A percentile compares a stretch with the other conserved stretches of the same genome.
Conservation (phyloP, 2,888 invertebrate genomes). For the Conchocele bisecta region DNA sequence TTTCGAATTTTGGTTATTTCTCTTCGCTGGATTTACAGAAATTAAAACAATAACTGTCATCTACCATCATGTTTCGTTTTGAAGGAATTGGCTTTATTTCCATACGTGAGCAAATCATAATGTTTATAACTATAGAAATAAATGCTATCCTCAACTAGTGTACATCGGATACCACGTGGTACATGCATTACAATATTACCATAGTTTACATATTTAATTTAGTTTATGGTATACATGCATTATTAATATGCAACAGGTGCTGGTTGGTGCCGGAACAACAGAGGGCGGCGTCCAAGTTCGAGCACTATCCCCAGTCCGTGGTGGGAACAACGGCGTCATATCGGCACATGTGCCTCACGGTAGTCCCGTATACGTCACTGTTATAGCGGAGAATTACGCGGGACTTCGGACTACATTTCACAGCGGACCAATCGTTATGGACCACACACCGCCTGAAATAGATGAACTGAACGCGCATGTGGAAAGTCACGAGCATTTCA, state of each 20-base stretch:
- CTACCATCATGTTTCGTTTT: too few relatives aligned
- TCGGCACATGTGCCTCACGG: slow-evolving; percentile 45
- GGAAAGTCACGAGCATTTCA: neutral
- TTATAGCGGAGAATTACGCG: slow-evolving; percentile 52
- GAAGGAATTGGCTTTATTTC: too few relatives aligned
- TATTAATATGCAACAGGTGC: neutral
- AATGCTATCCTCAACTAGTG: too few relatives aligned
- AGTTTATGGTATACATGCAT: too few relatives aligned
- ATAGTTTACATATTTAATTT: too few relatives aligned
- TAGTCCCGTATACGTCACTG: slow-evolving; percentile 42
- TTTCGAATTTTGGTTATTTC: too few relatives aligned
- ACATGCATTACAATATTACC: too few relatives aligned
- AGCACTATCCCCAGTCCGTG: slow-evolving; percentile 22
- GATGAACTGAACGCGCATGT: neutral
- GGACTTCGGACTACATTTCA: slow-evolving; percentile 44
- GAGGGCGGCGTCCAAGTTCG: slow-evolving; percentile 47
- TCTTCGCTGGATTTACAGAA: too few relatives aligned
- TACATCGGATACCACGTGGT: too few relatives aligned
- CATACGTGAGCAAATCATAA: too few relatives aligned
- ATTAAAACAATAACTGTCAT: too few relatives aligned
- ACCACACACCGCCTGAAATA: slow-evolving; percentile 56
- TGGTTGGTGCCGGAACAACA: slow-evolving; percentile 47
- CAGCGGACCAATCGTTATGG: slow-evolving; percentile 44
- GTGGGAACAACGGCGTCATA: slow-evolving; percentile 25
- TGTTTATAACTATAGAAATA: too few relatives aligned